Percentiles rank a stretch among this genome's conserved stretches.
Evolutionary conservation across 2,888 invertebrate genomes (phyloP).

Genomic region (Drosophila barbarae): DNA sequence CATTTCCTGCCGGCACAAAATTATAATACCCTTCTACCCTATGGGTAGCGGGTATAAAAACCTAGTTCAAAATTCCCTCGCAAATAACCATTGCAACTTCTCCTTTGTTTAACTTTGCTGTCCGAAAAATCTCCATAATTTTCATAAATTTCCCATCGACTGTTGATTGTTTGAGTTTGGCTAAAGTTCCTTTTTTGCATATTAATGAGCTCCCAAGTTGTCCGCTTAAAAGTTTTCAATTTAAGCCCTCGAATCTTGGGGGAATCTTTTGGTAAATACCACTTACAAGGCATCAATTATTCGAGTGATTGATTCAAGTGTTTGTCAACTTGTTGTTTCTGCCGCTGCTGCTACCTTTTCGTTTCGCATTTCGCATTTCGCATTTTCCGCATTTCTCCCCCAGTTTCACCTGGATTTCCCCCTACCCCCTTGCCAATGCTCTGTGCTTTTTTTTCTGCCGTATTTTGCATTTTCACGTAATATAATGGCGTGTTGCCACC

Average conservation of each 20-base stretch:
- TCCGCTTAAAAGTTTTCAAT: slow-evolving; percentile 21
- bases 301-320: slow-evolving; percentile 41
- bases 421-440: not conserved
- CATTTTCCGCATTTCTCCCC: slow-evolving; percentile 4
- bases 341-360: slow-evolving; percentile 16
- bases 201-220: slow-evolving; percentile 20
- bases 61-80: not conserved
- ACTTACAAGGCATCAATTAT: slow-evolving; percentile 42
- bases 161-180: slow-evolving; percentile 5
- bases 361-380: slow-evolving; percentile 4
- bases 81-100: not conserved
- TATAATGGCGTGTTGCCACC: slow-evolving; percentile 51
- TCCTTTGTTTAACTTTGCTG: not conserved
- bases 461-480: slow-evolving; percentile 46
- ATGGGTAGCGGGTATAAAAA: no score
- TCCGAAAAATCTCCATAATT: not conserved
- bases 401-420: not conserved
- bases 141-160: slow-evolving; percentile 7
- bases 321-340: slow-evolving; percentile 39
- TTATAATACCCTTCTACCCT: no score
- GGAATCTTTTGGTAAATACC: slow-evolving; percentile 30
- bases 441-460: not conserved
- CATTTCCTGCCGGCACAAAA: no score
- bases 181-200: slow-evolving; percentile 1
- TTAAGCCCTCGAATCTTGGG: slow-evolving; percentile 20